phyloP scores from a whole-genome alignment of 1,140 invertebrate species.

The Anastrepha obliqua region DNA sequence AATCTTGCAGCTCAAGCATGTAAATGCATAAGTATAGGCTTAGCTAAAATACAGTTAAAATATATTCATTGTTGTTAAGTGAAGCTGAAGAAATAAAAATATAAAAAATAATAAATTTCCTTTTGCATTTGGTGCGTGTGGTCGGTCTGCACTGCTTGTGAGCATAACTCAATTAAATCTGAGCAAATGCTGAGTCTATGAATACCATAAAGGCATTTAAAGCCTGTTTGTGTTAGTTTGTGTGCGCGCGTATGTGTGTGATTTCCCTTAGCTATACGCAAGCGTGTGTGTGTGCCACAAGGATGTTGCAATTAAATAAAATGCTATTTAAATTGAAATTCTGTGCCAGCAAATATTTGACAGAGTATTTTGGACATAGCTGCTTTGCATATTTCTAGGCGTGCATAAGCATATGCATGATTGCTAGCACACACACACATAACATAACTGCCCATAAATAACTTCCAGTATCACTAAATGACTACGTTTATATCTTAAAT shows the following conservation, averaged over 20 bases:
- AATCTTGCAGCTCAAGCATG: neutral
- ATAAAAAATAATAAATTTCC: neutral
- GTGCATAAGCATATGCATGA: neutral
- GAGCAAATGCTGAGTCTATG: slow-evolving; percentile 14
- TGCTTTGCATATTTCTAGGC: slow-evolving; percentile 40
- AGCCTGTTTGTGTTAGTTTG: neutral
- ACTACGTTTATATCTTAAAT: neutral
- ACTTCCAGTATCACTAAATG: neutral
- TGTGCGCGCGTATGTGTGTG: neutral
- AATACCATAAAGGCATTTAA: neutral
- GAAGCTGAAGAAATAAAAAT: neutral
- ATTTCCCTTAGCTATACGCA: neutral
- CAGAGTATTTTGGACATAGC: neutral
- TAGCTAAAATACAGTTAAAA: neutral
- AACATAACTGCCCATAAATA: neutral
- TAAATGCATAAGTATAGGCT: neutral
- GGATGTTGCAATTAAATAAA: slow-evolving; percentile 39
- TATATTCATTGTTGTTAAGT: neutral
- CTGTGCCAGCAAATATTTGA: slow-evolving; percentile 33
- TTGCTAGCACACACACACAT: neutral
- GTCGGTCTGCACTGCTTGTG: neutral
- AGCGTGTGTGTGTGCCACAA: neutral
- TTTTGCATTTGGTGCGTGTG: neutral
- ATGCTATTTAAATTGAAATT: slow-evolving; percentile 38
- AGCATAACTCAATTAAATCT: slow-evolving; percentile 43